Evolutionary conservation across 1,140 invertebrate species (phyloP), one percentile per base, ranked within the genome.

Genomic region (Heterodera schachtii): DNA sequence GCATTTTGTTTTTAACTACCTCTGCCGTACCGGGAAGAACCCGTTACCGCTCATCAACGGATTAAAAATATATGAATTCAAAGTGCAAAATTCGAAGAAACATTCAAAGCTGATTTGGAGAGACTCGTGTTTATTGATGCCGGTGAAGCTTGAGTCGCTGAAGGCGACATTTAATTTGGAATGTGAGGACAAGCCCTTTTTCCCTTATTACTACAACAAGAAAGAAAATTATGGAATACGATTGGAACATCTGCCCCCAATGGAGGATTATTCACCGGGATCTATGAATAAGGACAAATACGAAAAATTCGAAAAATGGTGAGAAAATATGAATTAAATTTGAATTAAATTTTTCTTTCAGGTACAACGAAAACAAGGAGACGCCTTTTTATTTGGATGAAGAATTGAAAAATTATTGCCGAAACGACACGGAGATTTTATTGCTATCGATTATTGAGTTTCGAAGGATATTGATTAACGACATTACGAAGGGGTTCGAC

Each of bases 401-500:
- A 9, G 69, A 71, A 31, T 31, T 71, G 69, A 41, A 16, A 9
- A 71, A 46, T 75, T 75, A 75, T 75, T 44, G 74, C 60, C 41
- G 41, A 16, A 75, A 75, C 60, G 74, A 75, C 21, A 64, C 60
- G 41, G 74, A 75, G n/a, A 75, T 75, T 47, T 47, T 60, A 13
- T 16, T 60, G 57, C 8, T 13, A 13, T 60, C 57, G 57, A 60
- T 60, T 11, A 3, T 60, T 60, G 57, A 60, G 11, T 60, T 60
- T 13, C 57, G 57, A 13, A 60, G 57, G 57, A 60, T 60, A 3
- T 60, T 60, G 57, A 13, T 60, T 13, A 60, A 60, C 8, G 57
- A 60, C 57, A 60, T 60, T 60, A 60, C 57, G 13, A 3, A 16
- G 16, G 57, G 57, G 5, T 60, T 60, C 16, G 57, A 60, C 16